Evolutionary conservation across 2,888 invertebrate species (phyloP), one percentile per base, ranked within the genome.

Genomic region (Smittia aterrima): DNA sequence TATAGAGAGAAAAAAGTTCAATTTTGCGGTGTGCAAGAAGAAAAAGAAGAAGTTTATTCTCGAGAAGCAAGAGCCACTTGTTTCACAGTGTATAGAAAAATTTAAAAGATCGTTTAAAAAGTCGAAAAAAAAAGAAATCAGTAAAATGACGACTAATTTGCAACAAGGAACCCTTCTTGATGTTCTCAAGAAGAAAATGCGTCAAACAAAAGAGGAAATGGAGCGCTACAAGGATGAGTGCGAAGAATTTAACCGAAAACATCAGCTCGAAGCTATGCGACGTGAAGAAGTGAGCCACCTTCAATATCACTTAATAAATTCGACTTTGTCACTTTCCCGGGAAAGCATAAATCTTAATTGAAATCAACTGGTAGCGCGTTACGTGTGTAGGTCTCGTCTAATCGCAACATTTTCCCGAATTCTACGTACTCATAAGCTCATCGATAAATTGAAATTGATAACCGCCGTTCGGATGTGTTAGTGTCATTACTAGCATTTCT

Each of bases 151-250:
- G 87, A 89, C 92, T 83, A 92, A 90, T 85, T 90, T 93, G 86
- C 91, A 92, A 84, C 95, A 95, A 87, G 95, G 95, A 83, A 92
- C 93, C 81, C 91, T 98, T 80, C 87, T 98, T 84, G 96, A 97
- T 86, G 95, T 96, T 82, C 89, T 98, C 82, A 98, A 98, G 90
- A 96, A 97, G 90, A 99, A 98, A 90, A 98, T 98, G 98, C 90
- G 96, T 80, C 95, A 96, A 86, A 95, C 97, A 80, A 96, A 97
- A 87, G 96, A 97, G 85, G 98, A 98, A 88, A 94, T 97, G 91
- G 98, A 98, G 85, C 92, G 94, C 85, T 95, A 95, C 87, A 96
- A 95, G 87, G 98, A 98, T 85, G 95, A 96, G 84, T 94, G 95
- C 84, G 97, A 97, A 85, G 95, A 96, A 85, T 93, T 91, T 84